Base-by-base conservation (phyloP, 2,888 invertebrate genomes). In the Agriopis leucophaearia region DNA sequence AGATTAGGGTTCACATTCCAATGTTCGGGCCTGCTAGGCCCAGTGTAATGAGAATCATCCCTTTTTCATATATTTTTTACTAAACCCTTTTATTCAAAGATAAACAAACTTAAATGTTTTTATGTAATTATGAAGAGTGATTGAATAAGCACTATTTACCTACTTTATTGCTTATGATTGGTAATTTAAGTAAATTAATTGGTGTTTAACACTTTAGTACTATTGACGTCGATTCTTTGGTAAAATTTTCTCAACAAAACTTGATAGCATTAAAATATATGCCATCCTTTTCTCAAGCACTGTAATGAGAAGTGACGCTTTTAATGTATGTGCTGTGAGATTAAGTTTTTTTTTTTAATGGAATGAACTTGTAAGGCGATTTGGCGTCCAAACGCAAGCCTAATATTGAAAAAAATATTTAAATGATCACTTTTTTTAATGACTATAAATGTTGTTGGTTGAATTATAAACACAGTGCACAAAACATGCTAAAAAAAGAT, bases 381-480 rank as follows among this genome's bases (percentile, higher is more conserved):
- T n/a, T n/a, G n/a, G n/a, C n/a, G n/a, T n/a, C n/a, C n/a, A n/a
- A n/a, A n/a, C n/a, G n/a, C n/a, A n/a, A n/a, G n/a, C n/a, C n/a
- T n/a, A n/a, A n/a, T n/a, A n/a, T n/a, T n/a, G n/a, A n/a, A n/a
- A n/a, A n/a, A n/a, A n/a, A n/a, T 5, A 27, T 27, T 27, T 5
- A 27, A 27, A 27, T 27, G 27, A 27, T 27, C 3, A 2, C 5
- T 27, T 27, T 27, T 27, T 1, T 27, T n/a, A 54, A 10, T 16
- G 27, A n/a, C 3, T 10, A 12, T 16, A 54, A 54, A 52, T 0
- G 3, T 10, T 13, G 27, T 27, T 10, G 35, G 5, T 13, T 50
- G 35, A 15, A 52, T 36, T 18, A 16, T 16, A 54, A 40, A 57
- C 45, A 57, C 57, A 57, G 45, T 57, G 57, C 57, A 47, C 38